Evolutionary conservation across 1,140 invertebrate genomes (phyloP).

Genomic region (Homarus americanus): DNA sequence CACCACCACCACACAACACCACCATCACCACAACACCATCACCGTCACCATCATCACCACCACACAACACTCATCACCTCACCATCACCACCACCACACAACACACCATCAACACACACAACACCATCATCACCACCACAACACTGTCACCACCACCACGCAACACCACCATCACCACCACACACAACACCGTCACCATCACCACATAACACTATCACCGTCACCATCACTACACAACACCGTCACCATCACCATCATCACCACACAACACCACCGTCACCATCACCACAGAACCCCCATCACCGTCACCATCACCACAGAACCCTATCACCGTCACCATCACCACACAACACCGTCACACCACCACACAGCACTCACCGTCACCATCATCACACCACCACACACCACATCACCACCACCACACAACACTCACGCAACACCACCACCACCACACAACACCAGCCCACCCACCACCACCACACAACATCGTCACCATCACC

Average conservation of each 20-base stretch:
- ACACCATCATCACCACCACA: no score
- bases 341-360: no score
- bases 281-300: no score
- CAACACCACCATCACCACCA: background rate
- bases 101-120: background rate
- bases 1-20: background rate
- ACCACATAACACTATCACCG: background rate
- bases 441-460: no score
- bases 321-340: no score
- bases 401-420: no score
- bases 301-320: background rate
- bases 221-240: no score
- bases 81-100: background rate
- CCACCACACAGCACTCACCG: background rate
- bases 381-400: background rate
- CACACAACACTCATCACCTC: no score
- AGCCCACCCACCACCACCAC: slow-evolving; percentile 13
- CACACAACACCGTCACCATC: no score
- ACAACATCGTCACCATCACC: no score
- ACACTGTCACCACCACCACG: background rate
- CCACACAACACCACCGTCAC: background rate
- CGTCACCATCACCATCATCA: background rate
- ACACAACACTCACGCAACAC: background rate
- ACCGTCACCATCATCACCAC: no score
- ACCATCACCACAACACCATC: background rate